These are phyloP conservation scores for Trachops cirrhosus DNA, from an alignment of 2,797 vertebrate genomes.

Conservation along the genomic window DNA sequence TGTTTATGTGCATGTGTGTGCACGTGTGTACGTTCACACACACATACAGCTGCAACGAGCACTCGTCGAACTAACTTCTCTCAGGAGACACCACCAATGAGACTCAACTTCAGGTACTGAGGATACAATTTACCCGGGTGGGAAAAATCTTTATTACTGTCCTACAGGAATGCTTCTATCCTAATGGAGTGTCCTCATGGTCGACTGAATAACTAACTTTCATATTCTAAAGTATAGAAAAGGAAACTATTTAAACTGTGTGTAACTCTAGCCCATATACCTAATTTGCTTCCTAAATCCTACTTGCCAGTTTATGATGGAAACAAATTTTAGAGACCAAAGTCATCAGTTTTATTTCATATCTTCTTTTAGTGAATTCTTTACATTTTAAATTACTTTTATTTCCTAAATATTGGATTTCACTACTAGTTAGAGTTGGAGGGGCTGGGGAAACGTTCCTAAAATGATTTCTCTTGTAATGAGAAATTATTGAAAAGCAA, in stretches of 20 bases:
- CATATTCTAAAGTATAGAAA: background rate
- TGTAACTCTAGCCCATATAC: background rate
- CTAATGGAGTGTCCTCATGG: background rate
- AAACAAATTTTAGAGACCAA: slow-evolving; percentile 8
- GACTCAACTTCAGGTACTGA: background rate
- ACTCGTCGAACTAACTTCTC: background rate
- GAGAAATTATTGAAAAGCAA: background rate
- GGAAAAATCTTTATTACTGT: background rate
- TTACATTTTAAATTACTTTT: slow-evolving; percentile 33
- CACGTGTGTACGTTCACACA: background rate
- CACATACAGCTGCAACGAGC: background rate
- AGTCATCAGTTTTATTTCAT: background rate
- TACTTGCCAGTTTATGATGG: background rate
- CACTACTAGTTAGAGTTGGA: background rate
- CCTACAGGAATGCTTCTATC: background rate
- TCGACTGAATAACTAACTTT: background rate
- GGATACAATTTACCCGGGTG: background rate
- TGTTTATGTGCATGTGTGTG: background rate
- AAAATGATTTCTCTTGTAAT: background rate
- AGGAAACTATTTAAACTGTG: slow-evolving; percentile 3
- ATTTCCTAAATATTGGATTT: background rate
- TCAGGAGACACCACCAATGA: background rate
- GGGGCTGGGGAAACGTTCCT: background rate
- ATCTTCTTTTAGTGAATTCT: background rate
- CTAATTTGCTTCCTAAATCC: background rate